Evolutionary conservation across 2,888 invertebrate species (phyloP).

Genomic region (Lomographa bimaculata): DNA sequence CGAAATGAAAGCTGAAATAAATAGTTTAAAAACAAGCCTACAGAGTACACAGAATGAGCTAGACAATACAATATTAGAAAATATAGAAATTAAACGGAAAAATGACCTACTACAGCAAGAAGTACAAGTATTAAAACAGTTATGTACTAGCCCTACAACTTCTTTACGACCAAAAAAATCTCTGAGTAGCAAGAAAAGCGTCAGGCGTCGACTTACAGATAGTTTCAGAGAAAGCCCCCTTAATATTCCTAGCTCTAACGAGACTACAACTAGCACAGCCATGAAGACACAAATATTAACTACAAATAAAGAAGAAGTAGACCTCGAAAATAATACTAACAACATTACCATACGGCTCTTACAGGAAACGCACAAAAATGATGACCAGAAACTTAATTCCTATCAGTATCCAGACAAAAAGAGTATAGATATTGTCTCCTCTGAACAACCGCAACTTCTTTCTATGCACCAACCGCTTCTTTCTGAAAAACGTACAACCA

Average conservation of each 20-base stretch:
- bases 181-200: neutral
- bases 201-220: neutral
- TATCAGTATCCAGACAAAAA: too few relatives aligned
- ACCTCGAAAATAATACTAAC: too few relatives aligned
- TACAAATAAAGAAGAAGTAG: too few relatives aligned
- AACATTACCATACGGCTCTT: too few relatives aligned
- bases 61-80: neutral
- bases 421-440: too few relatives aligned
- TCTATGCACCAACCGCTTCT: too few relatives aligned
- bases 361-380: too few relatives aligned
- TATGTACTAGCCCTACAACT: neutral
- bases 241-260: too few relatives aligned
- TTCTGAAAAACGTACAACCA: too few relatives aligned
- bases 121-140: slow-evolving; percentile 1
- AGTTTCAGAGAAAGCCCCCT: neutral
- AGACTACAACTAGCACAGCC: neutral
- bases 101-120: neutral
- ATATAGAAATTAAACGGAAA: neutral
- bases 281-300: too few relatives aligned
- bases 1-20: neutral
- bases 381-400: too few relatives aligned
- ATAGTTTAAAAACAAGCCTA: neutral
- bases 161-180: neutral
- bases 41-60: neutral
- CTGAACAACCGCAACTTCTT: too few relatives aligned